Evolutionary conservation across 2,888 invertebrate species (phyloP).

Genomic region (Graphium colonna): DNA sequence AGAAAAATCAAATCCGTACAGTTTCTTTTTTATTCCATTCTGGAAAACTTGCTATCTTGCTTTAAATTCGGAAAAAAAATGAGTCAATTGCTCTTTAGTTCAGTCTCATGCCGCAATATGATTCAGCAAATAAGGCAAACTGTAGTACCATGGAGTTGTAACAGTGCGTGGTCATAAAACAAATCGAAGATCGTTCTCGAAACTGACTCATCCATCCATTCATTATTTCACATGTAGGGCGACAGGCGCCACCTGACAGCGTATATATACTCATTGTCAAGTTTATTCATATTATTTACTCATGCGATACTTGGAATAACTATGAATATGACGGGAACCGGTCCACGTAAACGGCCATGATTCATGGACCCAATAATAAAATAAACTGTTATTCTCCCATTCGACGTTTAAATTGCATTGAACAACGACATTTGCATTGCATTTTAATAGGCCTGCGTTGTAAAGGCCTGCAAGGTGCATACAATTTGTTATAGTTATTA

Average conservation of each 20-base stretch:
- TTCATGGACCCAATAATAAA: conserved; percentile 40
- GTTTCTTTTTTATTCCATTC: too few species aligned
- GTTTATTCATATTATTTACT: conserved; percentile 50
- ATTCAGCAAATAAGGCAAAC: too few species aligned
- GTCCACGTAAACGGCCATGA: conserved; percentile 53
- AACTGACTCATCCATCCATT: conserved; percentile 21
- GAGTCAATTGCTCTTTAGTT: too few species aligned
- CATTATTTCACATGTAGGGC: conserved; percentile 15
- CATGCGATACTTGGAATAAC: conserved; percentile 58
- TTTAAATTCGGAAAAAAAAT: too few species aligned
- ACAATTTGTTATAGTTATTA: too few species aligned
- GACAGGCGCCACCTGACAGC: conserved; percentile 18
- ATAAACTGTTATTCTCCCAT: conserved; percentile 11
- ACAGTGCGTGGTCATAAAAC: too few species aligned
- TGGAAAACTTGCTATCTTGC: too few species aligned
- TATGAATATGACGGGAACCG: conserved; percentile 55
- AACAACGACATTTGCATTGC: not conserved
- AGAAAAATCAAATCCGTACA: too few species aligned
- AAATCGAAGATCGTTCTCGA: too few species aligned
- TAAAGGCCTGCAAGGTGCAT: not conserved
- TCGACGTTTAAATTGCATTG: not conserved
- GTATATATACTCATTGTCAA: conserved; percentile 29
- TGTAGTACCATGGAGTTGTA: too few species aligned
- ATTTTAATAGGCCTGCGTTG: not conserved
- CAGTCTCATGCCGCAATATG: too few species aligned